Conservation (phyloP, 1,140 invertebrate genomes). For the Parasteatoda tepidariorum region DNA sequence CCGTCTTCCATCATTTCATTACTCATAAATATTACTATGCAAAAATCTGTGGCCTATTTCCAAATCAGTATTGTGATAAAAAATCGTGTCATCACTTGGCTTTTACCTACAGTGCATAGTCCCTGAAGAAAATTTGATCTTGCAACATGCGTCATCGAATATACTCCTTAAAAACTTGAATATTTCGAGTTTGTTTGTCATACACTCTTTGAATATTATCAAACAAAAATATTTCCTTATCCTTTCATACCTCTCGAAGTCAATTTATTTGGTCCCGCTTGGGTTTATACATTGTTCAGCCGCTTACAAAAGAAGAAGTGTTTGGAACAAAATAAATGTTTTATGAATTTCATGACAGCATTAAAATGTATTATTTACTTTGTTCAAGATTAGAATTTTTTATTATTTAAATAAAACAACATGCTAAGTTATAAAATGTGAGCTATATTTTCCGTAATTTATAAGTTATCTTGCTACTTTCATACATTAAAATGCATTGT, state of each 20-base stretch:
- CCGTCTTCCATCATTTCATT: too few relatives aligned
- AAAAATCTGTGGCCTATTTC: slow-evolving; percentile 87
- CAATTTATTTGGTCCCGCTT: slow-evolving; percentile 69
- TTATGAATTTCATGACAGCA: too few relatives aligned
- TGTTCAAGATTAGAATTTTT: too few relatives aligned
- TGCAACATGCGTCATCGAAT: slow-evolving; percentile 91
- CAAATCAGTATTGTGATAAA: slow-evolving; percentile 94
- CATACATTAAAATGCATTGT: too few relatives aligned
- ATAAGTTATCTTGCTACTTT: too few relatives aligned
- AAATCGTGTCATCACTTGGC: slow-evolving; percentile 92
- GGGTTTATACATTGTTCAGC: slow-evolving; percentile 66
- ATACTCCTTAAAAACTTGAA: slow-evolving; percentile 85
- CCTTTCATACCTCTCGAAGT: slow-evolving; percentile 70
- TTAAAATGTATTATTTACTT: too few relatives aligned
- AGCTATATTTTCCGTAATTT: too few relatives aligned
- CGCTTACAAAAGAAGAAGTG: slow-evolving; percentile 67
- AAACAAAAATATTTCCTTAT: slow-evolving; percentile 81
- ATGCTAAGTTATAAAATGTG: too few relatives aligned
- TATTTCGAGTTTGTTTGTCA: slow-evolving; percentile 94
- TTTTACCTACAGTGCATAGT: slow-evolving; percentile 85
- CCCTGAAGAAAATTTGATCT: slow-evolving; percentile 86
- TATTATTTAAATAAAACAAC: too few relatives aligned
- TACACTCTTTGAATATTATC: slow-evolving; percentile 91
- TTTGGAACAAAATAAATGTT: slow-evolving; percentile 62
- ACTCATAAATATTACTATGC: slow-evolving; percentile 86